Conservation (phyloP, 2,113 vertebrate species). For the Vidua chalybeata region DNA sequence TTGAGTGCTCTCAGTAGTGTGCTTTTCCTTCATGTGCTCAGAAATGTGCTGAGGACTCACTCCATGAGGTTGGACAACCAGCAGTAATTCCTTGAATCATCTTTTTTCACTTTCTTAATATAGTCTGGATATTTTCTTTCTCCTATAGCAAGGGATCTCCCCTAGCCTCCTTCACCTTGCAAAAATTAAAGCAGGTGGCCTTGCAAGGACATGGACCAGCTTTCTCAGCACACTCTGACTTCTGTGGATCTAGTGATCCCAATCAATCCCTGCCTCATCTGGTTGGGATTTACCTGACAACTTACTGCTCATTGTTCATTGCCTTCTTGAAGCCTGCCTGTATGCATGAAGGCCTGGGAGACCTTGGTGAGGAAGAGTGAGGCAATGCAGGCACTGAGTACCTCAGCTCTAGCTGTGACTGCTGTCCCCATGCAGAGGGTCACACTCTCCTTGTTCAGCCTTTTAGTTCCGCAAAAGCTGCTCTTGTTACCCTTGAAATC, state of each 20-base stretch:
- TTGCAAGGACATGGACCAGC: not conserved
- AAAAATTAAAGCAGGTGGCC: not conserved
- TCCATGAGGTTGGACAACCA: not conserved
- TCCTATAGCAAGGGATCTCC: not conserved
- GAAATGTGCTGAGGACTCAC: not conserved
- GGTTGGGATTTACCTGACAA: not conserved
- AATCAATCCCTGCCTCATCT: not conserved
- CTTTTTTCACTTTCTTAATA: not conserved
- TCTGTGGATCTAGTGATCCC: not conserved
- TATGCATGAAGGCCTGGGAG: not conserved
- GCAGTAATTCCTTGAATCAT: not conserved
- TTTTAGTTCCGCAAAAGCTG: not conserved
- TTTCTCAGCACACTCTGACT: not conserved
- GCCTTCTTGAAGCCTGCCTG: not conserved
- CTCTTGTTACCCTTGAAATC: not conserved
- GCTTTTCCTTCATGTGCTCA: not conserved
- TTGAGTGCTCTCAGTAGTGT: not conserved
- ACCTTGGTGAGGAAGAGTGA: not conserved
- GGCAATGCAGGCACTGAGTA: accelerated
- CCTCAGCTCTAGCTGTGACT: not conserved
- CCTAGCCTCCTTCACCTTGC: not conserved
- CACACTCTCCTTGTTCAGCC: not conserved
- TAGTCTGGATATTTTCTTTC: not conserved
- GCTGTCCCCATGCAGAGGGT: not conserved
- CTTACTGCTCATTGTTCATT: not conserved